phyloP scores from a whole-genome alignment of 2,113 vertebrate species.

The Sceloporus tristichus region DNA sequence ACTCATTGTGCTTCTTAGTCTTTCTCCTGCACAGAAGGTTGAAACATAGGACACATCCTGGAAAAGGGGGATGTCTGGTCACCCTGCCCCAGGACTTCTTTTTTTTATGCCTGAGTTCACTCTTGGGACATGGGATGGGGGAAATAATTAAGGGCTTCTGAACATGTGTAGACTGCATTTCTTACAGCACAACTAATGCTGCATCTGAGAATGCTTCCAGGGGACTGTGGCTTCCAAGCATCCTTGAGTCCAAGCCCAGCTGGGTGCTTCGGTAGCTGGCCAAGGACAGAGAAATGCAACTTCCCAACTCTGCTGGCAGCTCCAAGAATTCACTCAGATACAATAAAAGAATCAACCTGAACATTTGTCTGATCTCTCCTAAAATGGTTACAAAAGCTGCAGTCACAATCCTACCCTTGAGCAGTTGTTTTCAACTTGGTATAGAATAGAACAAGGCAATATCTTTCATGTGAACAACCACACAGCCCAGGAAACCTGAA shows the following conservation, averaged over 20 bases:
- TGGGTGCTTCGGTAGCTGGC: neutral
- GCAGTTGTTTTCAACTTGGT: neutral
- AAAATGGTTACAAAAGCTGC: too few species aligned
- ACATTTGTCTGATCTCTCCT: neutral
- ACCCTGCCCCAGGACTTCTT: too few species aligned
- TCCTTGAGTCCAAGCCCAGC: neutral
- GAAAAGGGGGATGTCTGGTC: too few species aligned
- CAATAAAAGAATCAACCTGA: neutral
- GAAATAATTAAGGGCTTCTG: neutral
- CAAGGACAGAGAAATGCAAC: neutral
- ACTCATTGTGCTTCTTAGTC: too few species aligned
- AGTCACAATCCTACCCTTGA: neutral
- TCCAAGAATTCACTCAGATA: neutral
- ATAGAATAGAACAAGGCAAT: neutral
- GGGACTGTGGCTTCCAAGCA: neutral
- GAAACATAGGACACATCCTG: too few species aligned
- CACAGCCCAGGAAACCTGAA: neutral
- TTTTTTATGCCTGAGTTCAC: neutral
- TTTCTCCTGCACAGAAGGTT: too few species aligned
- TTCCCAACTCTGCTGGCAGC: neutral
- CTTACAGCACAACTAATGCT: too few species aligned
- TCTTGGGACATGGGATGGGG: too few species aligned
- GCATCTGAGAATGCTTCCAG: neutral
- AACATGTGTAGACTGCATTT: neutral
- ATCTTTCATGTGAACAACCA: neutral